Percentiles rank a stretch among this genome's conserved stretches.
Conservation (phyloP, 2,888 invertebrate genomes). For the Eremobia ochroleuca region DNA sequence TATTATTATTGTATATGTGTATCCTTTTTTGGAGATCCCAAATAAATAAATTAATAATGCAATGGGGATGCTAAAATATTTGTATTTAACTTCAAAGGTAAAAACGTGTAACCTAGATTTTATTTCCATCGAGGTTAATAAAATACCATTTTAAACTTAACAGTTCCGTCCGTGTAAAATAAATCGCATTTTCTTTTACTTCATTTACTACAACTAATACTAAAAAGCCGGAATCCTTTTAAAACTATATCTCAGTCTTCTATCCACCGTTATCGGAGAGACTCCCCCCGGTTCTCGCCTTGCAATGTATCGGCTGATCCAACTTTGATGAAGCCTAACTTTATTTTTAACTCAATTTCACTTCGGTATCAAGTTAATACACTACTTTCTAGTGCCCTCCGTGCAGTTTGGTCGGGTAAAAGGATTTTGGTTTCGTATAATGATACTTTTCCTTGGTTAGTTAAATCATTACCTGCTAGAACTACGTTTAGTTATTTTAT, state of each 20-base stretch:
- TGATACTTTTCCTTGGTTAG: not conserved
- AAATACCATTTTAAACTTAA: too few species aligned
- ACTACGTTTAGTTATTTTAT: not conserved
- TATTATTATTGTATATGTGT: not conserved
- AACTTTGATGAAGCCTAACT: conserved; percentile 72
- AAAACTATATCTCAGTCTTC: conserved; percentile 21
- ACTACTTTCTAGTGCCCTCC: conserved; percentile 41
- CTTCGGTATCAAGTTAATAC: conserved; percentile 61
- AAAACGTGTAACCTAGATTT: not conserved
- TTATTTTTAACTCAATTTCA: conserved; percentile 70
- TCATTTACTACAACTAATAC: not conserved
- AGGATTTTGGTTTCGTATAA: conserved; percentile 1
- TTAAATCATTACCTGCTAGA: not conserved
- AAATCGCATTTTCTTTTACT: too few species aligned
- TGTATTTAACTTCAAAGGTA: too few species aligned
- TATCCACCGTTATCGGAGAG: not conserved
- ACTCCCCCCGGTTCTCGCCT: conserved; percentile 57
- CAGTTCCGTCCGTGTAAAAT: too few species aligned
- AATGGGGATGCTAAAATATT: not conserved
- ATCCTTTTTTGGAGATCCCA: not conserved
- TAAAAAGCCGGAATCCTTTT: conserved; percentile 30
- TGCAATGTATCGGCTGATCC: conserved; percentile 67
- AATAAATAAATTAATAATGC: not conserved
- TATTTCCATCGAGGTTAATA: too few species aligned
- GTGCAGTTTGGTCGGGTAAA: conserved; percentile 28